Base-by-base conservation (phyloP, 2,113 vertebrate species). In the Hyperopisus bebe region DNA sequence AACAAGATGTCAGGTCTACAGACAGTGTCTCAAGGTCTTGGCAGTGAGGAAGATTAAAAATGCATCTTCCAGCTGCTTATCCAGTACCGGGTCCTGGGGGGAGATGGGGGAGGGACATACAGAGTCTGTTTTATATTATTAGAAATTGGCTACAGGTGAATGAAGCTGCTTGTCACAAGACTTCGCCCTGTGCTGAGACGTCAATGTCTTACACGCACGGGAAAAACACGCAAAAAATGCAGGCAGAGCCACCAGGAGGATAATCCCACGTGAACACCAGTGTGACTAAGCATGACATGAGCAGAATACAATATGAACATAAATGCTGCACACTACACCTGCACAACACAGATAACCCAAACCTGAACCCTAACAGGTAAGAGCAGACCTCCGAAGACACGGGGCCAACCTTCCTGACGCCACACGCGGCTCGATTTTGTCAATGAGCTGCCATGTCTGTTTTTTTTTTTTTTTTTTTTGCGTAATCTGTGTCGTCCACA, bases 401-500 rank as follows among this genome's bases (percentile, higher is more conserved):
- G 1, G 42, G 74, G 21, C 7, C 3, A 7, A 21, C 15, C 8
- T 46, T 8, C 2, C 35, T 7, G 42, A 47, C 1, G 7, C 35
- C 35, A 47, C 21, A 3, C 2, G 46, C 9, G 4, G 44, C 5
- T 9, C 46, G 1, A 85, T 27, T 24, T 19, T 21, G 83, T 47
- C 15, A 85, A 24, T 27, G 21, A 48, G 19, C 47, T 85, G 44
- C 24, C 5, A 19, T 48, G 44, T 85, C 2, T 85, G 10, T 17
- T 19, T 53, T 53, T 19, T 19, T 50, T 3, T 19, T 15, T 0
- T 3, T 47, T 8, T 39, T 88, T 51, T 35, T 70, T 55, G 85
- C n/a, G 19, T 87, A 87, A 88, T 90, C 62, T 66, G 77, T 88
- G 58, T 87, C 48, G 24, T 66, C 27, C 17, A 5, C 39, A 53